phyloP scores from a whole-genome alignment of 2,888 invertebrate species.

The Tenthredo scrophulariae region DNA sequence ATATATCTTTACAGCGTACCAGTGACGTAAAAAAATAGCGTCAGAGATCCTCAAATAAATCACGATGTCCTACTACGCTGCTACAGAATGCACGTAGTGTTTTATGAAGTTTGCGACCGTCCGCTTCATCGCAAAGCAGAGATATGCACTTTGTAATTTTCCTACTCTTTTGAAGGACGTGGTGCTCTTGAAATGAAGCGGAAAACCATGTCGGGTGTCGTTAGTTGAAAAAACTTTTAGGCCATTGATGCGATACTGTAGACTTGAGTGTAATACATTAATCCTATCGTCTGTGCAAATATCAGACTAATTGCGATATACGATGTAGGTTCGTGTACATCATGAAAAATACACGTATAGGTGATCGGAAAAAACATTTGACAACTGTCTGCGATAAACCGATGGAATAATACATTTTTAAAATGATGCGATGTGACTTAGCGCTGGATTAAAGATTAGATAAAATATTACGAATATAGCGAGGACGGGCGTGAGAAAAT shows the following conservation, averaged over 20 bases:
- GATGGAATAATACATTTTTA: conserved; percentile 6
- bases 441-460: not conserved
- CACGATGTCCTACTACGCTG: not conserved
- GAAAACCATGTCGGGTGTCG: not conserved
- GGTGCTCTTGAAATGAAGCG: not conserved
- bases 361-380: not conserved
- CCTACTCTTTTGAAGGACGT: not conserved
- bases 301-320: not conserved
- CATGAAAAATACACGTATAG: not conserved
- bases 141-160: conserved; percentile 23
- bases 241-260: not conserved
- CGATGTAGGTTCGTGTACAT: not conserved
- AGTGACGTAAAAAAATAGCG: not conserved
- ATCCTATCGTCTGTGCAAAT: conserved; percentile 1
- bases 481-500: conserved; percentile 2
- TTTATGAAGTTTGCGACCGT: not conserved
- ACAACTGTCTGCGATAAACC: not conserved
- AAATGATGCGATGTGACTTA: not conserved
- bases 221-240: not conserved
- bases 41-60: not conserved
- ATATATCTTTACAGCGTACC: not conserved
- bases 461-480: not conserved
- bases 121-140: conserved; percentile 8
- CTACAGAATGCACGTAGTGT: not conserved
- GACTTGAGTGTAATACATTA: not conserved